Percentiles rank a stretch among this genome's conserved stretches.
phyloP scores from a whole-genome alignment of 2,888 invertebrate genomes.

The Augiades crinisus region DNA sequence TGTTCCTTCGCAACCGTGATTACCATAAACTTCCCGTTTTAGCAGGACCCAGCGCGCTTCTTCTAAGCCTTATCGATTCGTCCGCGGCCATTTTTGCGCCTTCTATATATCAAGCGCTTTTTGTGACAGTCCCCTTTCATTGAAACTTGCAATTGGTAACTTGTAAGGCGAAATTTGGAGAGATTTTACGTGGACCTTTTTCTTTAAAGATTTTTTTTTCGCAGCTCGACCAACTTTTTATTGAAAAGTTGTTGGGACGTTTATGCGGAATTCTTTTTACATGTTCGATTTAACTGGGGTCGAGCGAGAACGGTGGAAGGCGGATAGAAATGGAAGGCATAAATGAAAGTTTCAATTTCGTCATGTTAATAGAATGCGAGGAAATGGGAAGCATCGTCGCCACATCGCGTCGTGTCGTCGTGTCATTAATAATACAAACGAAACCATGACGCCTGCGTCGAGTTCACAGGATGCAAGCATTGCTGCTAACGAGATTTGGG shows the following conservation, averaged over 20 bases:
- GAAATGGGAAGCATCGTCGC: constrained; percentile 31
- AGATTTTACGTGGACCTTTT: constrained; percentile 53
- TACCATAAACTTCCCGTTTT: constrained; percentile 80
- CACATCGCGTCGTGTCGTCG: constrained; percentile 32
- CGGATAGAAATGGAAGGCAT: constrained; percentile 17
- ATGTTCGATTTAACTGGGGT: constrained; percentile 23
- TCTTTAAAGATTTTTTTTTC: constrained; percentile 34
- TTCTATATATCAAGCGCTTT: constrained; percentile 61
- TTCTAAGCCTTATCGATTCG: constrained; percentile 75
- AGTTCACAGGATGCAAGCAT: constrained; percentile 44
- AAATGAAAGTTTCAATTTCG: constrained; percentile 34
- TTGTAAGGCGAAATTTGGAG: constrained; percentile 55
- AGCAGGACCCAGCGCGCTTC: constrained; percentile 66
- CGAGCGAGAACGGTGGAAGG: constrained; percentile 19
- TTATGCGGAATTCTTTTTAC: constrained; percentile 28
- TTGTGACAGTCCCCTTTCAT: constrained; percentile 66
- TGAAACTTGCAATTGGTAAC: constrained; percentile 71
- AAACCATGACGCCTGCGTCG: constrained; percentile 37
- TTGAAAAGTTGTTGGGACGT: constrained; percentile 34
- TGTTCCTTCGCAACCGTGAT: constrained; percentile 67
- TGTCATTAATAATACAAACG: constrained; percentile 47
- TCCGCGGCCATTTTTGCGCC: constrained; percentile 64
- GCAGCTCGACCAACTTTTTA: constrained; percentile 35
- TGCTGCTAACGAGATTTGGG: constrained; percentile 52
- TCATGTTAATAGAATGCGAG: constrained; percentile 34